Percentiles rank a stretch among this genome's conserved stretches.
Conservation (phyloP, 1,140 invertebrate genomes). For the Drosophila ficusphila region DNA sequence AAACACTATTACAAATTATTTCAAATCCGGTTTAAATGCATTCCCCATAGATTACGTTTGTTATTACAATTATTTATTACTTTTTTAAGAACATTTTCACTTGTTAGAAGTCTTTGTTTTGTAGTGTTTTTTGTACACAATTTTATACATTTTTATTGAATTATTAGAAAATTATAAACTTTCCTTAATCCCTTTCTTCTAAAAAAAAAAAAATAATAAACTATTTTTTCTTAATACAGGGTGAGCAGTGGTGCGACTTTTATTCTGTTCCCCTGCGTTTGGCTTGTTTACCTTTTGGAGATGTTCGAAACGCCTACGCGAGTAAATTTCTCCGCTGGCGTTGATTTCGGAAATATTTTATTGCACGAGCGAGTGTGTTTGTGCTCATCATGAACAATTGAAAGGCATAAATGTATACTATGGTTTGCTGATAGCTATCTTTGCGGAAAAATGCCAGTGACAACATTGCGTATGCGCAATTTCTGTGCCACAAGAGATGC, state of each 20-base stretch:
- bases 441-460: constrained; percentile 11
- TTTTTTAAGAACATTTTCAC: no score
- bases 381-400: constrained; percentile 40
- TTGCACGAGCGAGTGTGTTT: constrained; percentile 2
- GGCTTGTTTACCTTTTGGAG: constrained; percentile 14
- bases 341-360: constrained; percentile 33
- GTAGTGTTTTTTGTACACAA: no score
- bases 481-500: constrained; percentile 25
- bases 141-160: no score
- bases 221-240: neutral
- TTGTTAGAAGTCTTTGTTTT: no score
- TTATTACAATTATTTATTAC: no score
- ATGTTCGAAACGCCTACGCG: constrained; percentile 8
- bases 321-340: constrained; percentile 1
- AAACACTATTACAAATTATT: neutral
- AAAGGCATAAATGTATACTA: constrained; percentile 36
- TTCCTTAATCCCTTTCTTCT: no score
- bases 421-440: constrained; percentile 19
- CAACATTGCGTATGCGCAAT: constrained; percentile 47
- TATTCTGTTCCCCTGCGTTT: no score
- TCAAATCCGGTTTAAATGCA: neutral
- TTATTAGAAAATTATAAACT: no score
- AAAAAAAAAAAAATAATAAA: no score
- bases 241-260: neutral
- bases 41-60: no score